Conservation (phyloP, 2,888 invertebrate genomes). For the Apeira syringaria region DNA sequence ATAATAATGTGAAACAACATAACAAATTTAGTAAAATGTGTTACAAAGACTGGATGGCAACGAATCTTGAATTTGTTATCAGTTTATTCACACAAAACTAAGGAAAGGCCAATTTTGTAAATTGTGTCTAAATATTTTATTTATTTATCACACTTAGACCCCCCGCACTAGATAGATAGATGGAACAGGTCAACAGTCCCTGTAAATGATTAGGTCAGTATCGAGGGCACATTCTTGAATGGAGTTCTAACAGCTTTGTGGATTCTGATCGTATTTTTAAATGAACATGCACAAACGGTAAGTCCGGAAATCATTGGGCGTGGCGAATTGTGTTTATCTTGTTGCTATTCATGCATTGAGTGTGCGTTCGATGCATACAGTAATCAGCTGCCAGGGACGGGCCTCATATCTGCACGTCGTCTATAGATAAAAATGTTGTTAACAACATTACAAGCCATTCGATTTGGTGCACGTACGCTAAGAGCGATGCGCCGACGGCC, state of each 20-base stretch:
- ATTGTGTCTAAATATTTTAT: too few species aligned
- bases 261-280: constrained; percentile 8
- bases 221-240: constrained; percentile 7
- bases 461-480: constrained; percentile 42
- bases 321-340: constrained; percentile 61
- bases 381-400: constrained; percentile 39
- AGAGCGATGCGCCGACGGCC: constrained; percentile 37
- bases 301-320: constrained; percentile 55
- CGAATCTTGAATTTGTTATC: too few species aligned
- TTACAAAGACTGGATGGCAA: too few species aligned
- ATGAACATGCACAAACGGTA: constrained; percentile 18
- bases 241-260: constrained; percentile 12
- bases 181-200: constrained; percentile 4
- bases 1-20: constrained; percentile 21
- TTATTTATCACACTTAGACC: too few species aligned
- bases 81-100: too few species aligned
- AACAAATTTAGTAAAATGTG: constrained; percentile 19
- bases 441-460: constrained; percentile 40
- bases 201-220: constrained; percentile 3
- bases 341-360: constrained; percentile 36
- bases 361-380: constrained; percentile 10
- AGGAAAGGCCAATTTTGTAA: too few species aligned
- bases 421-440: constrained; percentile 42
- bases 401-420: constrained; percentile 44
- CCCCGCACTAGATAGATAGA: neutral